A percentile compares a stretch with the other conserved stretches of the same genome.
These are phyloP conservation scores for Glaucidium brasilianum DNA, from an alignment of 2,113 vertebrate genomes.

Conservation along the genomic window DNA sequence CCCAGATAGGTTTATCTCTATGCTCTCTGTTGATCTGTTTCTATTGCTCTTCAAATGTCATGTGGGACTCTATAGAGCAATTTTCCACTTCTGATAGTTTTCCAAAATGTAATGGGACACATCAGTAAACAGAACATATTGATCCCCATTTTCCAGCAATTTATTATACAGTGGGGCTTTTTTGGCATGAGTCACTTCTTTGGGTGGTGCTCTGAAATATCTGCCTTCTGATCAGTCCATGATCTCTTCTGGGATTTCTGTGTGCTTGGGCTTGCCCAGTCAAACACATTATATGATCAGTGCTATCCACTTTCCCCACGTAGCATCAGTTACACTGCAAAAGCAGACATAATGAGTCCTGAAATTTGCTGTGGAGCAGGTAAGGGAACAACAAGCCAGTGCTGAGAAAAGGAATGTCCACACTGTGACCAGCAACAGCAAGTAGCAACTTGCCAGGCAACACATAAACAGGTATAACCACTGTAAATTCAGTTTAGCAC, in stretches of 20 bases:
- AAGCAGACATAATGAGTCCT: not conserved
- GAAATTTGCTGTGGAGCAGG: not conserved
- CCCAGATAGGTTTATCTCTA: not conserved
- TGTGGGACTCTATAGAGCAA: not conserved
- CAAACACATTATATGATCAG: not conserved
- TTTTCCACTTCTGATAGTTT: not conserved
- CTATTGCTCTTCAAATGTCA: not conserved
- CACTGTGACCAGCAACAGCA: not conserved
- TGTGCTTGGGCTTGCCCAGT: not conserved
- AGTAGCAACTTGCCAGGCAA: not conserved
- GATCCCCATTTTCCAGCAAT: not conserved
- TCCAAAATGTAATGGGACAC: not conserved
- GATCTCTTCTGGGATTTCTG: not conserved
- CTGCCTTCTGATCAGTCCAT: not conserved
- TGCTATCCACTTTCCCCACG: not conserved
- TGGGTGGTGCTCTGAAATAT: accelerated
- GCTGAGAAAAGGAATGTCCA: not conserved
- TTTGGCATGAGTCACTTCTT: not conserved
- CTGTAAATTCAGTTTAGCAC: not conserved
- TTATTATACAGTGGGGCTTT: not conserved
- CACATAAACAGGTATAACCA: not conserved
- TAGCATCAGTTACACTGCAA: not conserved
- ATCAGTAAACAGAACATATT: not conserved
- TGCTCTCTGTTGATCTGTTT: not conserved
- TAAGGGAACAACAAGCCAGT: not conserved